These are phyloP conservation scores for Bombus confusus DNA, from an alignment of 1,140 invertebrate species.

Conservation along the genomic window DNA sequence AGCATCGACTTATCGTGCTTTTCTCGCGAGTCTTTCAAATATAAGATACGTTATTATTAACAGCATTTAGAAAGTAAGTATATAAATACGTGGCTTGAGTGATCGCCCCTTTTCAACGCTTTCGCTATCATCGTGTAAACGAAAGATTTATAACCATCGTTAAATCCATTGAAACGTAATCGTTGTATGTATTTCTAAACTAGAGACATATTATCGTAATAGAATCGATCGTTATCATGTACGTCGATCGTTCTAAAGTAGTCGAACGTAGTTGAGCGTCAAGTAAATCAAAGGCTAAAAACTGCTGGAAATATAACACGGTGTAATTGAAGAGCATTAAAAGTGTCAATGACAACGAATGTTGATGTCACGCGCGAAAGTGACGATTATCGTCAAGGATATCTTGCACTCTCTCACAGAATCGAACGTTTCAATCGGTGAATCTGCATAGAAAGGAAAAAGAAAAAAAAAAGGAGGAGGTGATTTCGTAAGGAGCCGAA, in stretches of 20 bases:
- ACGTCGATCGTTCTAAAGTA: too few species aligned
- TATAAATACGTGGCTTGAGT: background rate
- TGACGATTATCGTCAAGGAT: background rate
- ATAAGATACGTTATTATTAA: background rate
- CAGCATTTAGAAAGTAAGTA: background rate
- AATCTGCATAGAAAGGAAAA: background rate
- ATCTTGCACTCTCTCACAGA: background rate
- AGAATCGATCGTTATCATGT: background rate
- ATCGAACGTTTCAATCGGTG: background rate
- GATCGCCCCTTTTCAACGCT: background rate
- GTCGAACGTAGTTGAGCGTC: too few species aligned
- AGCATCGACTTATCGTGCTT: background rate
- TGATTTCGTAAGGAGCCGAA: conserved; percentile 32
- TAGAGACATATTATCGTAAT: background rate
- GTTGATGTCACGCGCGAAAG: background rate
- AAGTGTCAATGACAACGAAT: background rate
- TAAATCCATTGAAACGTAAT: background rate
- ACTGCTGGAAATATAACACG: background rate
- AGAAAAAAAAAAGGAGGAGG: background rate
- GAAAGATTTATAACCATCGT: background rate
- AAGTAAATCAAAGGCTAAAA: too few species aligned
- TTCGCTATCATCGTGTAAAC: background rate
- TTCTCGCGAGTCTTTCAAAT: background rate
- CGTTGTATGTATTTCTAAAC: too few species aligned
- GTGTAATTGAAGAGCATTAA: background rate